Evolutionary conservation across 2,797 vertebrate species (phyloP).

Genomic region (Naso thynnoides): DNA sequence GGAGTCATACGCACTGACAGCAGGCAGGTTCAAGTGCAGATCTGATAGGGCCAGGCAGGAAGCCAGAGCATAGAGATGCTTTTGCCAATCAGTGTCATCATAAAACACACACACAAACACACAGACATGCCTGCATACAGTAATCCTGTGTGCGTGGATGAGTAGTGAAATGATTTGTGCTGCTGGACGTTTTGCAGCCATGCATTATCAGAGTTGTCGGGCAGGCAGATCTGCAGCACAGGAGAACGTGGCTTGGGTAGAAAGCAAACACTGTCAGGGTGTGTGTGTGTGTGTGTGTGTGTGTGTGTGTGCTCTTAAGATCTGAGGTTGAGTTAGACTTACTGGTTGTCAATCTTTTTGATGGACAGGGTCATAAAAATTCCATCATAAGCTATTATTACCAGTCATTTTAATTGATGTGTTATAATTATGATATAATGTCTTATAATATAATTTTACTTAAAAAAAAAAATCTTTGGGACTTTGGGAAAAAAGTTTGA

Average conservation of each 20-base stretch:
- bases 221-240: constrained; percentile 69
- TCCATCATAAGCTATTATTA: too few species aligned
- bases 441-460: too few species aligned
- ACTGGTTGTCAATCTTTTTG: too few species aligned
- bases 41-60: constrained; percentile 71
- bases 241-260: constrained; percentile 66
- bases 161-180: constrained; percentile 63
- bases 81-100: constrained; percentile 73
- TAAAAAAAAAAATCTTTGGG: too few species aligned
- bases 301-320: constrained; percentile 10
- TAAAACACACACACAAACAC: constrained; percentile 36
- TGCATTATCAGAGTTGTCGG: constrained; percentile 75
- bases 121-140: constrained; percentile 32
- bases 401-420: too few species aligned
- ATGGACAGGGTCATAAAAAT: too few species aligned
- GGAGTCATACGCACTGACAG: constrained; percentile 32
- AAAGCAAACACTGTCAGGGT: constrained; percentile 61
- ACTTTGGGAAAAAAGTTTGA: too few species aligned
- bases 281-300: constrained; percentile 10
- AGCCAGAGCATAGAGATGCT: constrained; percentile 58
- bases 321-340: too few species aligned
- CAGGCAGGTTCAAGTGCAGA: constrained; percentile 70
- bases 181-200: constrained; percentile 63
- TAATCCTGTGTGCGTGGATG: constrained; percentile 36
- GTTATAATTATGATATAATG: too few species aligned